Evolutionary conservation across 2,888 invertebrate genomes (phyloP), one percentile per base, ranked within the genome.

Genomic region (Xiphydria camelus): DNA sequence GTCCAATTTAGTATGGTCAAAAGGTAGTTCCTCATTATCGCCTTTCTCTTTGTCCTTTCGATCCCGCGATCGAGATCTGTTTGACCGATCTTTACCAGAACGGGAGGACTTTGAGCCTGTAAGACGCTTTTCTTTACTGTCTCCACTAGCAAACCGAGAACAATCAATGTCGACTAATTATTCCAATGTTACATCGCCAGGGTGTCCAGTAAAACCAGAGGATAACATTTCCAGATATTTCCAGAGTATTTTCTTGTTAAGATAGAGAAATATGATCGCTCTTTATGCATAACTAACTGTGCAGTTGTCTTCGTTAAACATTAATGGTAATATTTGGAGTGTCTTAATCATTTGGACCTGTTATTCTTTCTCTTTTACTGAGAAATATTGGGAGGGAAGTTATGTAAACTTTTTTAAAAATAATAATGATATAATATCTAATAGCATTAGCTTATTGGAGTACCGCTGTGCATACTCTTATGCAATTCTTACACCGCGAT

Each of bases 1-100:
- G 68, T 89, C 89, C 51, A 86, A 80, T 69, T 85, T 83, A 4
- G 86, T 84, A 17, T 85, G 85, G 64, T 89, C 87, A 75, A 88
- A 89, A 19, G 86, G 83, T 50, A 83, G 75, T 35, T 82, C 81
- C 19, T 74, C 59, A 67, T 45, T 60, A 67, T 35, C 78, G 75
- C 42, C 80, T 79, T 51, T 83, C 31, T 79, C 77, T 67, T 85
- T 86, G 18, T 77, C 68, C 53, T 78, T 76, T 51, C 82, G 80
- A 19, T 83, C 83, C 38, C 82, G 79, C 4, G 83, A 83, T 54
- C 82, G 78, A 0, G 83, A 82, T 51, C 80, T 76, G 40, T 78
- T 78, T 20, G 75, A 69, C 29, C 72, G 60, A 31, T 76, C 76
- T 61, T 74, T 76, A 41, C 64, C 68, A 14, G 66, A 73, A 33